These are phyloP conservation scores for Megalonaias nervosa DNA, from an alignment of 1,140 invertebrate species.

Conservation along the genomic window DNA sequence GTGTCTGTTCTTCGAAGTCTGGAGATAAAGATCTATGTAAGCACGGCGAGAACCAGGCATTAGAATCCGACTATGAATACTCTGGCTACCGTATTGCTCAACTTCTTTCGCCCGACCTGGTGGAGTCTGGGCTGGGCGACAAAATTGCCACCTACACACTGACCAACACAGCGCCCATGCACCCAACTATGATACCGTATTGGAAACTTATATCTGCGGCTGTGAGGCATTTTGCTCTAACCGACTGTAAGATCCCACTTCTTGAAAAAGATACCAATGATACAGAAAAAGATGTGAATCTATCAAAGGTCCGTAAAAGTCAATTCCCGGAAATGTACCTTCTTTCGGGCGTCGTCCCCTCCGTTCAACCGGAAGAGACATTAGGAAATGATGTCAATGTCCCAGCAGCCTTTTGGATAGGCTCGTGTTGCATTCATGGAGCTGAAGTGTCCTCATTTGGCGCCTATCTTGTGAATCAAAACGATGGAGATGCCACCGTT, in stretches of 20 bases:
- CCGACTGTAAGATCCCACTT: constrained; percentile 44
- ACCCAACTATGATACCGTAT: constrained; percentile 36
- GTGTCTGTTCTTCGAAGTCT: no score
- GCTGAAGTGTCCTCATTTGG: constrained; percentile 40
- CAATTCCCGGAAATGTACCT: constrained; percentile 33
- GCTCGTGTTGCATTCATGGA: constrained; percentile 49
- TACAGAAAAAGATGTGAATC: background rate
- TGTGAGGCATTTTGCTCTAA: constrained; percentile 43
- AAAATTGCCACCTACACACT: constrained; percentile 45
- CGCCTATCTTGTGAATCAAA: constrained; percentile 39
- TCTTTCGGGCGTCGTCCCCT: constrained; percentile 42
- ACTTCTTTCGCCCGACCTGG: constrained; percentile 49
- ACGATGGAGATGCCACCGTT: constrained; percentile 14
- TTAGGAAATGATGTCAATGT: constrained; percentile 56
- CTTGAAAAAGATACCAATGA: background rate
- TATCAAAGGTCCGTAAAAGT: constrained; percentile 1
- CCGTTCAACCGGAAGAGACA: constrained; percentile 36
- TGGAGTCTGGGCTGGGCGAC: constrained; percentile 33
- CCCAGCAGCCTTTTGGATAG: constrained; percentile 54
- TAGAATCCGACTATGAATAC: constrained; percentile 38
- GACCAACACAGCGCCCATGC: constrained; percentile 52
- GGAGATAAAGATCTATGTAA: constrained; percentile 1
- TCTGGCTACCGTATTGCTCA: constrained; percentile 43
- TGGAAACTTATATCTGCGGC: constrained; percentile 39
- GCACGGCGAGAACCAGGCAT: constrained; percentile 39